Evolutionary conservation across 2,113 vertebrate species (phyloP).

Genomic region (Prunella himalayana): DNA sequence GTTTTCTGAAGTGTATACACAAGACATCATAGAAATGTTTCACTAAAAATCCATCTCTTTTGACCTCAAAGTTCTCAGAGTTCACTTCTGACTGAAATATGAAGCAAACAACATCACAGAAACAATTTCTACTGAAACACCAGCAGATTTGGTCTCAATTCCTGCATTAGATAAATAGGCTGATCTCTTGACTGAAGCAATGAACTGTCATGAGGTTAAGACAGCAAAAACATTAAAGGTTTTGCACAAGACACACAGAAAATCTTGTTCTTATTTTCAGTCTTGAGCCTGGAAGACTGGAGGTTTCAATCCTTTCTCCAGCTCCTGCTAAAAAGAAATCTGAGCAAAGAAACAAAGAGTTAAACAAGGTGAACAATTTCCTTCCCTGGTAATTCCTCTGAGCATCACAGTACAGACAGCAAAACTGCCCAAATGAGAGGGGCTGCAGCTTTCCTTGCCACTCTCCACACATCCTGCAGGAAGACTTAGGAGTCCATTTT

Average conservation of each 20-base stretch:
- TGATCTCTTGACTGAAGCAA: background rate
- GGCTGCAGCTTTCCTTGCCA: background rate
- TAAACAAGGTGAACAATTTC: background rate
- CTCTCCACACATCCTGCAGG: background rate
- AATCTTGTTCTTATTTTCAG: background rate
- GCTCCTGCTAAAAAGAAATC: background rate
- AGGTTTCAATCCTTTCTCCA: background rate
- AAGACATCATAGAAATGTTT: background rate
- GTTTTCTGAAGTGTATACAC: background rate
- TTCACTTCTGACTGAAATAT: background rate
- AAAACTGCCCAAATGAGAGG: background rate
- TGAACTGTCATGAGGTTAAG: background rate
- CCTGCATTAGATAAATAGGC: background rate
- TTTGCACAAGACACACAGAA: background rate
- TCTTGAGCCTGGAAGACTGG: background rate
- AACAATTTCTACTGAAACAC: background rate
- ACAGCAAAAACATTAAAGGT: background rate
- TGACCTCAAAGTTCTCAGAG: background rate
- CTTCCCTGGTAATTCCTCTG: rapidly evolving
- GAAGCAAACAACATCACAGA: background rate
- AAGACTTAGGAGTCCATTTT: background rate
- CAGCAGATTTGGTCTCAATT: background rate
- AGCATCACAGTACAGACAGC: background rate
- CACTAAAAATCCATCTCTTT: background rate
- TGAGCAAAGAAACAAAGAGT: background rate